Percentiles rank a stretch among this genome's conserved stretches.
These are phyloP conservation scores for Sebastes baramenuke DNA, from an alignment of 2,797 vertebrate species.

Conservation along the genomic window DNA sequence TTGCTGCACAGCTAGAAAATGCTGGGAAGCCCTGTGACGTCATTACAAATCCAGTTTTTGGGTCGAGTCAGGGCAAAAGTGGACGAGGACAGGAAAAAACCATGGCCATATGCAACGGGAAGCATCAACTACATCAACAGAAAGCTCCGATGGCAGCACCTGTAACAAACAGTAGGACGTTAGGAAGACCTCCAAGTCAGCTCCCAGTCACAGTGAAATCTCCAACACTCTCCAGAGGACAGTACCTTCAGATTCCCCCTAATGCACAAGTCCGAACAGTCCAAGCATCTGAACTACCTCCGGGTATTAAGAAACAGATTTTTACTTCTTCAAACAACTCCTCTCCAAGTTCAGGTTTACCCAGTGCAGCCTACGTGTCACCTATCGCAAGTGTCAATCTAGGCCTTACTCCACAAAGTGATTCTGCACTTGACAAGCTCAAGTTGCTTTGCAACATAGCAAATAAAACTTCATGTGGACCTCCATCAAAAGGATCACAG, in stretches of 20 bases:
- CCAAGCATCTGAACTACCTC: slow-evolving; percentile 59
- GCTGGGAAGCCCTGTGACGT: not conserved
- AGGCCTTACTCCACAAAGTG: not conserved
- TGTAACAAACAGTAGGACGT: slow-evolving; percentile 8
- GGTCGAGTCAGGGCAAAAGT: not conserved
- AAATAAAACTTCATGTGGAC: not conserved
- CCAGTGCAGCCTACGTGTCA: slow-evolving; percentile 63
- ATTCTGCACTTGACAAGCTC: not conserved
- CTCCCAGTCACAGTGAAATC: slow-evolving; percentile 62
- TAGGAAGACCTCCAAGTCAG: slow-evolving; percentile 5
- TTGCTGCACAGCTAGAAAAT: slow-evolving; percentile 48
- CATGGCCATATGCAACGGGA: slow-evolving; percentile 75
- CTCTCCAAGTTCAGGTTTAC: slow-evolving; percentile 6
- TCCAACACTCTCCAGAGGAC: slow-evolving; percentile 56
- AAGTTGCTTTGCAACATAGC: slow-evolving; percentile 3
- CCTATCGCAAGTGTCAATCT: slow-evolving; percentile 59
- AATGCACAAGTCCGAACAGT: slow-evolving; percentile 64
- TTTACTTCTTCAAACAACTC: slow-evolving; percentile 30
- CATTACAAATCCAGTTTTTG: not conserved
- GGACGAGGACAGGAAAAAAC: slow-evolving; percentile 44
- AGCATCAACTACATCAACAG: slow-evolving; percentile 27
- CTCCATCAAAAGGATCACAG: not conserved
- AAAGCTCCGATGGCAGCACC: not conserved
- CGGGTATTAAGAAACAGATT: slow-evolving; percentile 60
- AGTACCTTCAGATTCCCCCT: slow-evolving; percentile 65